A percentile compares a stretch with the other conserved stretches of the same genome.
Evolutionary conservation across 2,888 invertebrate genomes (phyloP).

Genomic region (Itoplectis maculator): DNA sequence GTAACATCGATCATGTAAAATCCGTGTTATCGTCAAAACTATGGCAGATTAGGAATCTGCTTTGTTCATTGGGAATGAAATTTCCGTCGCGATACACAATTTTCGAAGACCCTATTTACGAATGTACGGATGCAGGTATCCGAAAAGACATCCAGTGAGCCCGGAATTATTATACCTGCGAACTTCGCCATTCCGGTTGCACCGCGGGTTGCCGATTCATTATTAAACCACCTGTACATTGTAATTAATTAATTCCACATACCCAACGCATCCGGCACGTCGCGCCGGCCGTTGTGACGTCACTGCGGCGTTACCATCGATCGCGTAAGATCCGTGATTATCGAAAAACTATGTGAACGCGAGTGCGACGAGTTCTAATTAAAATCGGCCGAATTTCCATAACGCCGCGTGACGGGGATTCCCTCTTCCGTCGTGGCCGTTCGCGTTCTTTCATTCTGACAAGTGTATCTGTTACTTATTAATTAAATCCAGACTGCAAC

Average conservation of each 20-base stretch:
- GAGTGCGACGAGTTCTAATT: slow-evolving; percentile 41
- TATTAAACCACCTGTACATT: slow-evolving; percentile 59
- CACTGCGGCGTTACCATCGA: slow-evolving; percentile 42
- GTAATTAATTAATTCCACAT: slow-evolving; percentile 64
- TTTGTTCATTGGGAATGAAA: too few species aligned
- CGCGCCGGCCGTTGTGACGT: not conserved
- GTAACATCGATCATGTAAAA: slow-evolving; percentile 48
- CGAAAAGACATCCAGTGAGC: too few species aligned
- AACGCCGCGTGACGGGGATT: slow-evolving; percentile 15
- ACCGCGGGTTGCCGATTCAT: slow-evolving; percentile 57
- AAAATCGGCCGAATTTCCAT: slow-evolving; percentile 41
- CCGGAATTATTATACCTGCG: too few species aligned
- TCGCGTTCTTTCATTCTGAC: slow-evolving; percentile 22
- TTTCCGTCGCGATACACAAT: too few species aligned
- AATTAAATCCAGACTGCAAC: slow-evolving; percentile 52
- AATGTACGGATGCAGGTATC: too few species aligned
- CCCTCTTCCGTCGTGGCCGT: slow-evolving; percentile 15
- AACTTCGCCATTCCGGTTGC: too few species aligned
- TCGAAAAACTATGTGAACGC: slow-evolving; percentile 49
- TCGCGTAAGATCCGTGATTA: slow-evolving; percentile 53
- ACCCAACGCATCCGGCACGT: slow-evolving; percentile 22
- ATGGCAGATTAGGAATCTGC: too few species aligned
- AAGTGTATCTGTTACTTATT: slow-evolving; percentile 41
- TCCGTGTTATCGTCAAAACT: slow-evolving; percentile 58
- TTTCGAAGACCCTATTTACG: too few species aligned